Evolutionary conservation across 1,140 invertebrate genomes (phyloP).

Genomic region (Bathynomus jamesi): DNA sequence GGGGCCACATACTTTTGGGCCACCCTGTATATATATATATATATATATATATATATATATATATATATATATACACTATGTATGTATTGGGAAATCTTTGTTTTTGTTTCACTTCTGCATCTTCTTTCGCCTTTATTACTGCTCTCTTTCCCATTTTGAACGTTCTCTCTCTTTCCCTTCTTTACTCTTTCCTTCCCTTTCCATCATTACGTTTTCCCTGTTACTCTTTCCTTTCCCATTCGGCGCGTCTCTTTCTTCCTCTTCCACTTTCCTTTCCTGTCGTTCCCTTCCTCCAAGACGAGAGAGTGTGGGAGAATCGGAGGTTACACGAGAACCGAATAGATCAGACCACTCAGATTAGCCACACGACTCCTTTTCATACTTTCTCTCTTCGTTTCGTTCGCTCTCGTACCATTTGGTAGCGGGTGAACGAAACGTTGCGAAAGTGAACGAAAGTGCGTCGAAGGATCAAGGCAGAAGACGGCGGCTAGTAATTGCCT

Average conservation of each 20-base stretch:
- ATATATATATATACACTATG: no score
- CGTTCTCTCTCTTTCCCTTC: neutral
- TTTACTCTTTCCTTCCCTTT: neutral
- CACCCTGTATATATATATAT: no score
- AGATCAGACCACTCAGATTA: slow-evolving; percentile 1
- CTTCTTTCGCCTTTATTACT: neutral
- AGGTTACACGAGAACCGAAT: neutral
- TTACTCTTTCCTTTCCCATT: neutral
- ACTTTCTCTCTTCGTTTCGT: neutral
- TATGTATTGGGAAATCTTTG: no score
- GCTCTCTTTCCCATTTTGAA: neutral
- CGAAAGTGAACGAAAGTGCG: neutral
- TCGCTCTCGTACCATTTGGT: neutral
- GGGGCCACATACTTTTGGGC: no score
- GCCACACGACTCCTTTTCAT: neutral
- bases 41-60: no score
- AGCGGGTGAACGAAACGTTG: neutral
- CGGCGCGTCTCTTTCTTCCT: no score
- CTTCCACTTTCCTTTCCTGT: no score
- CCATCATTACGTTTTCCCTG: no score
- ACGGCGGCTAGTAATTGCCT: neutral
- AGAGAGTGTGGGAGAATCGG: neutral
- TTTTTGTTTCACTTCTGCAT: neutral
- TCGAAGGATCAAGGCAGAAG: neutral
- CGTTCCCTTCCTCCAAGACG: neutral